phyloP scores from a whole-genome alignment of 2,113 vertebrate species.

The Ammodytes marinus region DNA sequence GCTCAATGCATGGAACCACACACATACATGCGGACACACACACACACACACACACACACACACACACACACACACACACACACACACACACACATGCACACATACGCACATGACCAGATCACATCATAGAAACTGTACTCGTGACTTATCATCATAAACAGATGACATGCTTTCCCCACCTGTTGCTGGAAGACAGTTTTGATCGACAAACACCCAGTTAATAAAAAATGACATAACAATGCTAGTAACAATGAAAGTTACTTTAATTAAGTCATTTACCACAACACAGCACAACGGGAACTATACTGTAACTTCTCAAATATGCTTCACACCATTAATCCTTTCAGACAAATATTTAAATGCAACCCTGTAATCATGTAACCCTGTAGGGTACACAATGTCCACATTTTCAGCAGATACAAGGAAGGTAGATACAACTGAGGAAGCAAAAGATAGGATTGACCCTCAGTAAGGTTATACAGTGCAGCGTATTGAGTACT shows the following conservation, averaged over 20 bases:
- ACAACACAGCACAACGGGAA: not conserved
- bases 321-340: no score
- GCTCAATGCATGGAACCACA: not conserved
- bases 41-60: no score
- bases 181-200: not conserved
- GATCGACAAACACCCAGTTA: not conserved
- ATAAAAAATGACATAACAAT: not conserved
- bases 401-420: no score
- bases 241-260: not conserved
- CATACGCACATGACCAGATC: no score
- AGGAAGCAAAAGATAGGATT: no score
- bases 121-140: constrained; percentile 6
- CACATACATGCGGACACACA: no score
- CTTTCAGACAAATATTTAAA: no score
- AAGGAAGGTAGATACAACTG: no score
- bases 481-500: no score
- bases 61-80: not conserved
- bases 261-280: not conserved
- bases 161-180: not conserved
- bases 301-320: not conserved
- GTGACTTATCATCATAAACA: constrained; percentile 1
- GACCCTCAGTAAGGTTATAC: no score
- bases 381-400: no score
- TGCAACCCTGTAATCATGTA: no score
- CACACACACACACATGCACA: not conserved